Evolutionary conservation across 1,140 invertebrate species (phyloP).

Genomic region (Antheraea pernyi): DNA sequence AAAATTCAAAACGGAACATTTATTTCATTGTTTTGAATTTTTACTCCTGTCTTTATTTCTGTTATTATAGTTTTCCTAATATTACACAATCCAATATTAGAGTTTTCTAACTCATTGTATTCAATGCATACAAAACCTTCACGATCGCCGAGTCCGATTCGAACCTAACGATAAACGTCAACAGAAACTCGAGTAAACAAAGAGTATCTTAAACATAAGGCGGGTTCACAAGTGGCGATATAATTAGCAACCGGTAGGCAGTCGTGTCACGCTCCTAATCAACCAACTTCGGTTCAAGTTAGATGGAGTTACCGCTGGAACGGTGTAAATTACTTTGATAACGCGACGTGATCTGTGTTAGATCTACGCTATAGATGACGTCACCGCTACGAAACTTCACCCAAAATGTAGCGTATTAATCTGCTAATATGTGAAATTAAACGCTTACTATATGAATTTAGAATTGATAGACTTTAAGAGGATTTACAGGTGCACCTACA

Average conservation of each 20-base stretch:
- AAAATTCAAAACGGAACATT: too few species aligned
- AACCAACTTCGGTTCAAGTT: conserved; percentile 31
- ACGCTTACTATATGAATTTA: too few species aligned
- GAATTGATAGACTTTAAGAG: too few species aligned
- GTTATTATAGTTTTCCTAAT: too few species aligned
- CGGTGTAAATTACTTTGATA: conserved; percentile 41
- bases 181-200: not conserved
- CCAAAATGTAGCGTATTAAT: not conserved
- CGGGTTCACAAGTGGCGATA: conserved; percentile 16
- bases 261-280: conserved; percentile 33
- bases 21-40: too few species aligned
- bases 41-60: too few species aligned
- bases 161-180: not conserved
- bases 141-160: too few species aligned
- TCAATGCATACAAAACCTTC: too few species aligned
- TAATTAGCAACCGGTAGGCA: conserved; percentile 19
- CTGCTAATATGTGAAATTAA: not conserved
- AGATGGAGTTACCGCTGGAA: conserved; percentile 32
- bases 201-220: conserved; percentile 1
- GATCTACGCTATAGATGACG: conserved; percentile 19
- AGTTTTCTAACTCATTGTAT: too few species aligned
- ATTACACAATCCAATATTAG: too few species aligned
- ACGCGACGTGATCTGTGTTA: conserved; percentile 35
- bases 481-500: too few species aligned
- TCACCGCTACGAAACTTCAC: not conserved